These are phyloP conservation scores for Cladorhizidae sp. DNA, from an alignment of 37 sponge, comb jelly and placozoan genomes.

Conservation along the genomic window DNA sequence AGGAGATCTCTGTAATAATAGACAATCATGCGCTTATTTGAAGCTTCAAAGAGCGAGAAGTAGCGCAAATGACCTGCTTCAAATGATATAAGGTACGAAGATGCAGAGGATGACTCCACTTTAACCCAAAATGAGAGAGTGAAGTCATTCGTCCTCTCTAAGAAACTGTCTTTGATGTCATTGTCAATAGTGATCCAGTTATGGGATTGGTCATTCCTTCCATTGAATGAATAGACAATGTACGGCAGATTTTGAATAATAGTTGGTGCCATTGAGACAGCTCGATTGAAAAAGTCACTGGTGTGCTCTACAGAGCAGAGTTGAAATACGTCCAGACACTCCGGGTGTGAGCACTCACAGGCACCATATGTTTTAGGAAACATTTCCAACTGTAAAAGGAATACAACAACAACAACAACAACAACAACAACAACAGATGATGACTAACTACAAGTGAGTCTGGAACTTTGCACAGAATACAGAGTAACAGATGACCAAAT, in stretches of 20 bases:
- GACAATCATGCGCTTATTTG: background rate
- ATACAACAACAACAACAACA: background rate
- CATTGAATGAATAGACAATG: slow-evolving; percentile 31
- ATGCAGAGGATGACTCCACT: background rate
- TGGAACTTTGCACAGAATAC: too few relatives aligned
- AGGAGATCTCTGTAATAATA: slow-evolving; percentile 47
- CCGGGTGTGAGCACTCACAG: slow-evolving; percentile 27
- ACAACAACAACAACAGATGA: too few relatives aligned
- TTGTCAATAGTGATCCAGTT: slow-evolving; percentile 10
- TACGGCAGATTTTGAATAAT: background rate
- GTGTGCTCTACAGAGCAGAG: background rate
- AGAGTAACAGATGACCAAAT: too few relatives aligned
- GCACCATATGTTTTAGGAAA: slow-evolving; percentile 36
- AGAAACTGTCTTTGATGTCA: background rate
- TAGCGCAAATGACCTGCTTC: slow-evolving; percentile 26
- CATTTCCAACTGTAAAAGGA: slow-evolving; percentile 16
- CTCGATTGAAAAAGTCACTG: background rate
- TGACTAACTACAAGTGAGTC: too few relatives aligned
- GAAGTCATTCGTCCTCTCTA: slow-evolving; percentile 35
- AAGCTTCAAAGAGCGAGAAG: slow-evolving; percentile 29
- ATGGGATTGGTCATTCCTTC: background rate
- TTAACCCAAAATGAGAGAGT: slow-evolving; percentile 49
- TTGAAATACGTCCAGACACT: slow-evolving; percentile 12
- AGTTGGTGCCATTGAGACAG: background rate
- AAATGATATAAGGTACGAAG: slow-evolving; percentile 42